These are phyloP conservation scores for Leptinotarsa juncta DNA, from an alignment of 2,888 invertebrate genomes.

Conservation along the genomic window DNA sequence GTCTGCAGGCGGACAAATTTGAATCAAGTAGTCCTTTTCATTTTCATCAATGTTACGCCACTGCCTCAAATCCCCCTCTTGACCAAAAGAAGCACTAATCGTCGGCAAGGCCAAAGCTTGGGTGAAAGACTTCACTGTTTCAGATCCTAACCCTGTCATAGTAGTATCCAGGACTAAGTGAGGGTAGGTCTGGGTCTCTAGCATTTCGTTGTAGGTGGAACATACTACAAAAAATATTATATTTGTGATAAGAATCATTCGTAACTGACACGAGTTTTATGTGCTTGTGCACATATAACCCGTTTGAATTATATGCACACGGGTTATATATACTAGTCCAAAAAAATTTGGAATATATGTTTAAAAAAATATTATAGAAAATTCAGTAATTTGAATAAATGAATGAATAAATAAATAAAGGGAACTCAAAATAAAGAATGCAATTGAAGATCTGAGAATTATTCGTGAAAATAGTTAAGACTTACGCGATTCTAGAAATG, in stretches of 20 bases:
- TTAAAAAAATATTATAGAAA: too few species aligned
- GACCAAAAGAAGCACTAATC: conserved; percentile 86
- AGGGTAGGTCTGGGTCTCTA: conserved; percentile 75
- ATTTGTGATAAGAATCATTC: neutral
- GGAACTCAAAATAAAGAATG: too few species aligned
- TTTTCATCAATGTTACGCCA: conserved; percentile 81
- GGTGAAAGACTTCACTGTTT: conserved; percentile 87
- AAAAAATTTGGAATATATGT: too few species aligned
- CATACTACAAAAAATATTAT: conserved; percentile 71
- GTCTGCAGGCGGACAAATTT: conserved; percentile 88
- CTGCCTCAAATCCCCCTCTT: conserved; percentile 83
- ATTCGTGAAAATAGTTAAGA: conserved; percentile 24
- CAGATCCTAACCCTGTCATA: conserved; percentile 82
- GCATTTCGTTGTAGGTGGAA: conserved; percentile 75
- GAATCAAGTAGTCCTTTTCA: conserved; percentile 81
- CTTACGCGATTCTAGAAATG: conserved; percentile 78
- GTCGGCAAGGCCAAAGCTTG: conserved; percentile 85
- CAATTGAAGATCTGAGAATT: too few species aligned
- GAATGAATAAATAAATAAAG: too few species aligned
- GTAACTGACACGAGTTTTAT: neutral
- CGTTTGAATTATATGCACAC: neutral
- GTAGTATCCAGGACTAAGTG: conserved; percentile 87
- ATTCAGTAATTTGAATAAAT: too few species aligned
- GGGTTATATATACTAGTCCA: too few species aligned
- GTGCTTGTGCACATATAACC: too few species aligned